Evolutionary conservation across 37 sponge, comb jelly and placozoan genomes (phyloP).

Genomic region (Aplysina aerophoba): DNA sequence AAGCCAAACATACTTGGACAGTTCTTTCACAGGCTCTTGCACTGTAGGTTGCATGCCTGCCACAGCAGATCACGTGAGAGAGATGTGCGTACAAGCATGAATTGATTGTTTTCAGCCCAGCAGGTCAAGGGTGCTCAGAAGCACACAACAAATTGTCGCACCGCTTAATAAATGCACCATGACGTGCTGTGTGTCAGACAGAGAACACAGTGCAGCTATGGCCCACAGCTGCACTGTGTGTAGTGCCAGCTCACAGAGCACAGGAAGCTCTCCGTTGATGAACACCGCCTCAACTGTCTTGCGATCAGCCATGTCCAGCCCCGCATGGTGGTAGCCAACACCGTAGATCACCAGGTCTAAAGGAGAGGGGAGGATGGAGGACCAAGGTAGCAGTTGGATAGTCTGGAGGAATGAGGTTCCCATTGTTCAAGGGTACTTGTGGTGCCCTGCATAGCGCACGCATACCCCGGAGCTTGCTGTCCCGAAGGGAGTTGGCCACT

Average conservation of each 20-base stretch:
- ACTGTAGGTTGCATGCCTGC: too few relatives aligned
- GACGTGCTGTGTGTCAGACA: background rate
- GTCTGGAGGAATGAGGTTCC: background rate
- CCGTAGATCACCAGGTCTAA: slow-evolving; percentile 84
- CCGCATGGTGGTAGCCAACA: slow-evolving; percentile 98
- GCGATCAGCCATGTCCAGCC: slow-evolving; percentile 84
- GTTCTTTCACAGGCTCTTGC: too few relatives aligned
- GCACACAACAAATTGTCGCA: background rate
- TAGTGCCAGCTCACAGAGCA: slow-evolving; percentile 83
- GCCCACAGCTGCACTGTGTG: background rate
- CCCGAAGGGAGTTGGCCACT: slow-evolving; percentile 63
- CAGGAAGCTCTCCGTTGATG: slow-evolving; percentile 86
- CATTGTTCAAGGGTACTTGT: background rate
- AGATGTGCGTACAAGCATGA: too few relatives aligned
- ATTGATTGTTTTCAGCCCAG: too few relatives aligned
- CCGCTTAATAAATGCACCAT: background rate
- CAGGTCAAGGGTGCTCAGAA: background rate
- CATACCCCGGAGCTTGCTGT: slow-evolving; percentile 92
- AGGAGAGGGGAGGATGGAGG: too few relatives aligned
- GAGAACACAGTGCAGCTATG: too few relatives aligned
- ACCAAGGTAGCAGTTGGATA: too few relatives aligned
- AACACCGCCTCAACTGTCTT: slow-evolving; percentile 88
- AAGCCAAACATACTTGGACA: too few relatives aligned
- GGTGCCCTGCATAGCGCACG: background rate
- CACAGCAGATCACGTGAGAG: too few relatives aligned